Evolutionary conservation across 1,140 invertebrate species (phyloP), one percentile per base, ranked within the genome.

Genomic region (Drosophila nebulosa): DNA sequence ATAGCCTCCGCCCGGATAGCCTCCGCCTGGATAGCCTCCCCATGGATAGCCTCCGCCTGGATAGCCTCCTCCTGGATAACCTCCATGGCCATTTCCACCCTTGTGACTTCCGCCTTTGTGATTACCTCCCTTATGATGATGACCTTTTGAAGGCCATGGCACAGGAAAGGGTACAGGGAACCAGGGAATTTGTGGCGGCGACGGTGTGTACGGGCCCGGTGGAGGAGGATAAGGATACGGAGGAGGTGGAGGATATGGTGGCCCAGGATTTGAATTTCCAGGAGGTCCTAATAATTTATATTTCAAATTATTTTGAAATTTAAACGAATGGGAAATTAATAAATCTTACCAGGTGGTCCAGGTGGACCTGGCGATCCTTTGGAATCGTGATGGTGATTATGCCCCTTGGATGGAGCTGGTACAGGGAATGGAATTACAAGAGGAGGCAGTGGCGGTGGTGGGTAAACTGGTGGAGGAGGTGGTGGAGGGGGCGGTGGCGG

Each of bases 141-240:
- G 66, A 18, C 76, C 73, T 12, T 75, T 69, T 24, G 70, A 52
- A 0, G 72, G 74, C 72, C 66, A 76, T 2, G 73, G 71, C 6
- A 75, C 64, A 14, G 72, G 72, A 9, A 74, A 56, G 7, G 74
- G 74, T 4, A 75, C 7, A 4, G 74, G 39, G 42, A 35, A 39
- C 64, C 61, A 76, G 1, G 70, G 69, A 0, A 64, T 12, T 21
- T 60, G 55, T 7, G 42, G 36, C 6, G 55, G 55, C 22, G 46
- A 21, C 6, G 64, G 42, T 1, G 42, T 62, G 24, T 66, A 60
- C 26, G 51, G 58, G 14, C 6, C 14, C 30, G 9, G 53, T 24
- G 30, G 55, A 35, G 30, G 55, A 35, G 61, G 55, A 24, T 69
- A 63, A 1, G 61, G 55, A 16, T 69, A 63, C 0, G 69, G 52